Evolutionary conservation across 2,888 invertebrate genomes (phyloP).

Genomic region (Agrotis segetum): DNA sequence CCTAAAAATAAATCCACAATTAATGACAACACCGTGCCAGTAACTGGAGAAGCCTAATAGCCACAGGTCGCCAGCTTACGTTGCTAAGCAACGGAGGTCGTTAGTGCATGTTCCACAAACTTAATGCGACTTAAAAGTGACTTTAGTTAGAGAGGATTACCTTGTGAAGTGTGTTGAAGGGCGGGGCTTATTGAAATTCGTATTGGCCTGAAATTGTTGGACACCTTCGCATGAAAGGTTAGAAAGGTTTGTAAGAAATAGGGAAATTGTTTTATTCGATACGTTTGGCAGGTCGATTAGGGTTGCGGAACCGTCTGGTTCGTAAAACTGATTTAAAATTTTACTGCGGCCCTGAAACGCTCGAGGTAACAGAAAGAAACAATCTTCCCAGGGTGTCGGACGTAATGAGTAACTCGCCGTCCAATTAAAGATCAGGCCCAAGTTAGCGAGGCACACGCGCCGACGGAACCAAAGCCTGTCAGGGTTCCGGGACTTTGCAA

Average conservation of each 20-base stretch:
- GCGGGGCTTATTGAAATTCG: constrained; percentile 5
- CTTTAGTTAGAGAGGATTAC: constrained; percentile 31
- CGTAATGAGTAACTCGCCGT: no score
- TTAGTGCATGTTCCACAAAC: constrained; percentile 36
- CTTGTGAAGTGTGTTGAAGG: constrained; percentile 13
- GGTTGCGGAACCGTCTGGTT: background rate
- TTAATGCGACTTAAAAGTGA: constrained; percentile 28
- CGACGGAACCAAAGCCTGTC: no score
- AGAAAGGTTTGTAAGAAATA: background rate
- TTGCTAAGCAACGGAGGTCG: constrained; percentile 46
- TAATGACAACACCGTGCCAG: constrained; percentile 16
- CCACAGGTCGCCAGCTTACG: constrained; percentile 46
- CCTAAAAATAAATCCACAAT: constrained; percentile 17
- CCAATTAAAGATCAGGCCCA: no score
- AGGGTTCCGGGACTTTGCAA: no score
- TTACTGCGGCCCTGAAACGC: no score
- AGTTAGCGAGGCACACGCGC: no score
- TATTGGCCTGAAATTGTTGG: constrained; percentile 18
- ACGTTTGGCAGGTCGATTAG: background rate
- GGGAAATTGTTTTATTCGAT: background rate
- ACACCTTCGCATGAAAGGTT: background rate
- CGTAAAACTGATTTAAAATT: no score
- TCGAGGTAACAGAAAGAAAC: no score
- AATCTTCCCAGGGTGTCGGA: no score
- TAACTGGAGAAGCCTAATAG: constrained; percentile 4